These are phyloP conservation scores for Alligator mississippiensis DNA, from an alignment of 2,113 vertebrate species.

Conservation along the genomic window DNA sequence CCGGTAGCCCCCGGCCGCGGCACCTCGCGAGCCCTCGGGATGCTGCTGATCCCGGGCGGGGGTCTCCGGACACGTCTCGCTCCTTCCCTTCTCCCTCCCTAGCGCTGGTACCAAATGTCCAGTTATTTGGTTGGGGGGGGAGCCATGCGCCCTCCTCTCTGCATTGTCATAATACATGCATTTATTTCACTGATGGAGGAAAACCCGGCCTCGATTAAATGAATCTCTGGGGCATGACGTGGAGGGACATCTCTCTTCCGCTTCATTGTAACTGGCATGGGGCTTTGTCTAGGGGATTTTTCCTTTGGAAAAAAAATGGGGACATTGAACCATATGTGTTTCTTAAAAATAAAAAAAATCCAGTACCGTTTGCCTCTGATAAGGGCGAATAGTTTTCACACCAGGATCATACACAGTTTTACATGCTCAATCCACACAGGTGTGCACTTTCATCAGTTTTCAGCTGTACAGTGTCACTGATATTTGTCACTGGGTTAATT, in stretches of 20 bases:
- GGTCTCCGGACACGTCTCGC: no score
- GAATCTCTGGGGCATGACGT: no score
- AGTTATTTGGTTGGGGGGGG: neutral
- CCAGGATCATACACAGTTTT: neutral
- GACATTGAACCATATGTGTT: neutral
- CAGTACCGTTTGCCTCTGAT: neutral
- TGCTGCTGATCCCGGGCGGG: no score
- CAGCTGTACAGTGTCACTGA: slow-evolving; percentile 10
- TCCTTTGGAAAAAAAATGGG: rapidly evolving
- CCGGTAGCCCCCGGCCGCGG: no score
- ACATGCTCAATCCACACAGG: slow-evolving; percentile 71
- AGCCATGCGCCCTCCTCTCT: no score
- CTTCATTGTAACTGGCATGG: no score
- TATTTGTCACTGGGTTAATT: slow-evolving; percentile 12
- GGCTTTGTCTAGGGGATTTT: no score
- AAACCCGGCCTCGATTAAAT: neutral
- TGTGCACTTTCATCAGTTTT: slow-evolving; percentile 77
- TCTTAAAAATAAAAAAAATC: neutral
- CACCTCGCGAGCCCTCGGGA: no score
- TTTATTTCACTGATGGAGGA: neutral
- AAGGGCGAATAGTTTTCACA: neutral
- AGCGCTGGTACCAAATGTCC: neutral
- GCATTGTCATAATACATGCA: neutral
- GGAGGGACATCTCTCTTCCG: neutral
- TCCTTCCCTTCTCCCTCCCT: rapidly evolving